These are phyloP conservation scores for Petrolisthes cinctipes DNA, from an alignment of 2,888 invertebrate species.

Conservation along the genomic window DNA sequence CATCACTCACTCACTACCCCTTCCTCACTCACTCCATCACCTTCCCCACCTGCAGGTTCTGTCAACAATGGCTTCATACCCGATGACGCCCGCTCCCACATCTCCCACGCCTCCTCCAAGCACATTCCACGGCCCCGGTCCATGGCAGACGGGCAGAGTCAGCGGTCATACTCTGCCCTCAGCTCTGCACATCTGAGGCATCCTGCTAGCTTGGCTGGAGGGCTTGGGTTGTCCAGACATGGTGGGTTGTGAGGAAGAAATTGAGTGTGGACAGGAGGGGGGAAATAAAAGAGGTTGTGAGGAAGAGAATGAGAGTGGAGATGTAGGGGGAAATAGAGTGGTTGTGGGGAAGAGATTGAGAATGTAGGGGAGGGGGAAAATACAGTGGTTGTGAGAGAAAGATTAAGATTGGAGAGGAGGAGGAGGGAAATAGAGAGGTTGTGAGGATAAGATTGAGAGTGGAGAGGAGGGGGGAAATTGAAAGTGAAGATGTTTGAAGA, in stretches of 20 bases:
- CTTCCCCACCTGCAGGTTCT: slow-evolving; percentile 31
- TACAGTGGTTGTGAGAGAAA: not conserved
- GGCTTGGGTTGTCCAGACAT: slow-evolving; percentile 82
- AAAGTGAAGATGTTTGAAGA: not conserved
- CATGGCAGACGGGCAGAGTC: slow-evolving; percentile 89
- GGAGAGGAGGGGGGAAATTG: not conserved
- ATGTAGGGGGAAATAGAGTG: not conserved
- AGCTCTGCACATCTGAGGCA: slow-evolving; percentile 70
- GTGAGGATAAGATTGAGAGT: not conserved
- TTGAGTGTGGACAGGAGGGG: not conserved
- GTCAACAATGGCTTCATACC: slow-evolving; percentile 71
- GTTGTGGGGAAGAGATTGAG: not conserved
- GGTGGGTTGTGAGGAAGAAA: slow-evolving; percentile 72
- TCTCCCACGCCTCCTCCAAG: slow-evolving; percentile 73
- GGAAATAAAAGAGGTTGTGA: slow-evolving; percentile 2
- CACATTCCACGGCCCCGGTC: slow-evolving; percentile 73
- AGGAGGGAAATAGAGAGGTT: not conserved
- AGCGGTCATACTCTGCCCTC: slow-evolving; percentile 87
- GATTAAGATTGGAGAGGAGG: not conserved
- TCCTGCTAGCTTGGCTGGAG: slow-evolving; percentile 74
- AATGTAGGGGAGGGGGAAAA: not conserved
- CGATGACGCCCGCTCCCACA: slow-evolving; percentile 82
- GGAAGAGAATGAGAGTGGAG: not conserved
- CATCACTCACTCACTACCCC: not conserved
- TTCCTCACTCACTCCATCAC: not conserved